Percentiles rank a stretch among this genome's conserved stretches.
phyloP scores from a whole-genome alignment of 1,140 invertebrate genomes.

The Pteromalus puparum region DNA sequence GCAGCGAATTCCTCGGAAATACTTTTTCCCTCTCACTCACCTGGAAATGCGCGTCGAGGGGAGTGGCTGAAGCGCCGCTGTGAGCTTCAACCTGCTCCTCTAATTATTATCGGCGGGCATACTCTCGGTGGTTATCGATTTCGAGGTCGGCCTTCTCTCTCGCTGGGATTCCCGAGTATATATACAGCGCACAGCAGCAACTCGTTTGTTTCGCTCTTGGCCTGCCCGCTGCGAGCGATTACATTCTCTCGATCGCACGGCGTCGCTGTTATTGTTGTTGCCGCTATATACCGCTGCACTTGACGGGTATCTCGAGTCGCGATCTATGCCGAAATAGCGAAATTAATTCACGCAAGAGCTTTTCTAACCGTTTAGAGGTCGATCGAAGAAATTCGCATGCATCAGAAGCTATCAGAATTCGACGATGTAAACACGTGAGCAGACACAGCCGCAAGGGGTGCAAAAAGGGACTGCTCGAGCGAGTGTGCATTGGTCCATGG shows the following conservation, averaged over 20 bases:
- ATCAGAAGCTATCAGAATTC: constrained; percentile 57
- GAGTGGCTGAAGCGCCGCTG: neutral
- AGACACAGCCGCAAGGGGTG: constrained; percentile 25
- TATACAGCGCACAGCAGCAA: neutral
- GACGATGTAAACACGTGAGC: constrained; percentile 60
- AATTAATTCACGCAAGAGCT: too few species aligned
- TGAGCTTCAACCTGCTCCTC: neutral
- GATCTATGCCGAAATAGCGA: too few species aligned
- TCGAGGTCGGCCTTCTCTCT: neutral
- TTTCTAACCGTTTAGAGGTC: too few species aligned
- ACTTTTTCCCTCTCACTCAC: neutral
- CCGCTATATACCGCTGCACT: neutral
- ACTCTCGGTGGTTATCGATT: constrained; percentile 15
- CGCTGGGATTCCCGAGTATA: neutral
- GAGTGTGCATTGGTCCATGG: neutral
- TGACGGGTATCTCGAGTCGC: neutral
- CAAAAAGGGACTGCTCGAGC: constrained; percentile 19
- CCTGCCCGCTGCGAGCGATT: constrained; percentile 1
- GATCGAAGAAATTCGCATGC: neutral
- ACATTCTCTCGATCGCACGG: constrained; percentile 48
- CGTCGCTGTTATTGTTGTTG: neutral
- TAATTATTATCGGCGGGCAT: neutral
- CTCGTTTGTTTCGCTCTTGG: constrained; percentile 1
- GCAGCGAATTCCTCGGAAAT: constrained; percentile 22
- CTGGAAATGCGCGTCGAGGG: neutral